Evolutionary conservation across 2,113 vertebrate genomes (phyloP).

Genomic region (Okapia johnstoni): DNA sequence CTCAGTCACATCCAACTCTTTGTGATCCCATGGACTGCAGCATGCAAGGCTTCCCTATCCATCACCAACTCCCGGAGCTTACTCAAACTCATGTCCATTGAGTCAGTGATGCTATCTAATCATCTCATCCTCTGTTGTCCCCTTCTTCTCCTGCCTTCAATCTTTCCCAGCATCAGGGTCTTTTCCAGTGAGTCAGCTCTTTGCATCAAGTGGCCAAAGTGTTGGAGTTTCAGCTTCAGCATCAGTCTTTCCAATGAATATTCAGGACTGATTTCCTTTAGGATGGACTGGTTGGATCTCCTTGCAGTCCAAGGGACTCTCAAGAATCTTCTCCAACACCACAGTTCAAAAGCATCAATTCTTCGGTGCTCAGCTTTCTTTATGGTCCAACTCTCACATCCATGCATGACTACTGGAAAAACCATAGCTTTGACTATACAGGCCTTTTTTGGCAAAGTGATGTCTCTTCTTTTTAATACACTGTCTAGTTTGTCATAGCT

Average conservation of each 20-base stretch:
- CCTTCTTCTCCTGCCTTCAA: not conserved
- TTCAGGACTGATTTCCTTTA: not conserved
- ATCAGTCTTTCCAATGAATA: not conserved
- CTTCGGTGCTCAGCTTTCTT: not conserved
- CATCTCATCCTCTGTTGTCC: not conserved
- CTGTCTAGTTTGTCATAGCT: not conserved
- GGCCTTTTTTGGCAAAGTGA: not conserved
- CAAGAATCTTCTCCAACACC: not conserved
- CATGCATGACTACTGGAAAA: not conserved
- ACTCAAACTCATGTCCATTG: not conserved
- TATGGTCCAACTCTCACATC: not conserved
- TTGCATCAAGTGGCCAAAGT: not conserved
- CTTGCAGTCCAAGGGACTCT: not conserved
- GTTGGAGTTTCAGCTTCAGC: not conserved
- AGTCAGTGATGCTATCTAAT: not conserved
- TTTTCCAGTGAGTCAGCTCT: not conserved
- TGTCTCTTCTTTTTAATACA: not conserved
- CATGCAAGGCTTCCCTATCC: not conserved
- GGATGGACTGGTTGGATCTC: not conserved
- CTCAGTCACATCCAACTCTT: not conserved
- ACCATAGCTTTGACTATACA: not conserved
- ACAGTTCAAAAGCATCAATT: not conserved
- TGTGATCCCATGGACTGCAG: not conserved
- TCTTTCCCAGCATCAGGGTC: not conserved
- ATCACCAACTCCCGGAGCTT: not conserved